Percentiles rank a stretch among this genome's conserved stretches.
These are phyloP conservation scores for Tortrix viridana DNA, from an alignment of 2,888 invertebrate genomes.

Conservation along the genomic window DNA sequence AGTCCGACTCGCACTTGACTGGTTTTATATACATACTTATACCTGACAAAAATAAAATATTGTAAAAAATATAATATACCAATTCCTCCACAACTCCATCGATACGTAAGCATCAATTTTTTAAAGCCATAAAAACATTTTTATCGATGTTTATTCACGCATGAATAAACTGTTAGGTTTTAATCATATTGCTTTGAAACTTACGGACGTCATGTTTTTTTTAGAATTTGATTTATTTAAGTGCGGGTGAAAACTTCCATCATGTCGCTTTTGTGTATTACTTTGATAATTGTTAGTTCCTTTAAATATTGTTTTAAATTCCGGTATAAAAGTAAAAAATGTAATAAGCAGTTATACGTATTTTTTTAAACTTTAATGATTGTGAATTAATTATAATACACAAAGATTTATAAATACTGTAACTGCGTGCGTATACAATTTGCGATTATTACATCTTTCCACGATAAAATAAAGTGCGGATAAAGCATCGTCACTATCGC, in stretches of 20 bases:
- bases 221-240: not conserved
- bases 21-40: not conserved
- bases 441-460: no score
- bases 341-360: no score
- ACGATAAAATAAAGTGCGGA: no score
- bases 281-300: not conserved
- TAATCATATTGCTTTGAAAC: slow-evolving; percentile 15
- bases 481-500: no score
- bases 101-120: not conserved
- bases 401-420: no score
- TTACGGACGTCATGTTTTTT: not conserved
- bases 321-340: no score
- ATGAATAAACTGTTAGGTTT: not conserved
- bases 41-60: not conserved
- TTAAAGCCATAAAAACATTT: not conserved
- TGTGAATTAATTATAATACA: no score
- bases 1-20: not conserved
- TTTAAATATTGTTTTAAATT: no score
- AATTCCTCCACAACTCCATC: not conserved
- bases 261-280: not conserved
- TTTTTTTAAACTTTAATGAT: no score
- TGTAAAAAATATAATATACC: not conserved
- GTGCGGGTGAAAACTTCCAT: not conserved
- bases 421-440: no score
- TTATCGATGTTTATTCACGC: not conserved